Base-by-base conservation (phyloP, 2,113 vertebrate species). In the Gorsachius goisagi region DNA sequence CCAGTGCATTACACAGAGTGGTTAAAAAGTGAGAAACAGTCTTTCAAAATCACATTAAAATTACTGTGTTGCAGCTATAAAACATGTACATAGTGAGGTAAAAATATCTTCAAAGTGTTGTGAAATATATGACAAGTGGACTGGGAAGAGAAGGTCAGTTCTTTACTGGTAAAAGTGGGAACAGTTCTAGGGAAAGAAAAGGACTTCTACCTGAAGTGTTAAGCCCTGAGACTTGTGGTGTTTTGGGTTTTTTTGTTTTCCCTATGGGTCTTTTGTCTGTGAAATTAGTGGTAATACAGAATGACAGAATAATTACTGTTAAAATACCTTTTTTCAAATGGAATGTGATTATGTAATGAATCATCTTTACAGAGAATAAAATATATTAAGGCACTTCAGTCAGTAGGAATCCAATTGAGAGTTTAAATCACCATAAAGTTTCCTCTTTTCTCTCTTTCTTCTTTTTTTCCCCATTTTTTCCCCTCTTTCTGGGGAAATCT, bases 291-390 rank as follows among this genome's bases (percentile, higher is more conserved):
- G 15, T 84, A 93, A 90, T 90, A 24, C 32, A 88, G 41, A 97
- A 85, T 90, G 90, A 78, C 52, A 71, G 68, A 93, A 90, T 84
- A 96, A 92, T 86, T 92, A 50, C 80, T 24, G 2, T 59, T 82
- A 87, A 92, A 71, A 74, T 87, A 50, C 37, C 5, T 60, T n/a
- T 82, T 89, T 63, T 62, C 23, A 85, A 84, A 85, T 83, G 6
- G 5, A 86, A 84, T 72, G 5, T 83, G 73, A 75, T 93, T 89
- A 84, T 72, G 15, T 63, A 94, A 77, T 81, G 79, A 95, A 72
- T 77, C 19, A 63, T 64, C 76, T 85, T 44, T 45, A 64, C 5
- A 64, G 52, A 87, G 20, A 94, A 68, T 52, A 78, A 86, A 90
- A 9, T 89, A 30, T 52, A 71, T 66, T 77, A 81, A 76, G 35